Evolutionary conservation across 2,113 vertebrate genomes (phyloP).

Genomic region (Pachypanchax playfairii): DNA sequence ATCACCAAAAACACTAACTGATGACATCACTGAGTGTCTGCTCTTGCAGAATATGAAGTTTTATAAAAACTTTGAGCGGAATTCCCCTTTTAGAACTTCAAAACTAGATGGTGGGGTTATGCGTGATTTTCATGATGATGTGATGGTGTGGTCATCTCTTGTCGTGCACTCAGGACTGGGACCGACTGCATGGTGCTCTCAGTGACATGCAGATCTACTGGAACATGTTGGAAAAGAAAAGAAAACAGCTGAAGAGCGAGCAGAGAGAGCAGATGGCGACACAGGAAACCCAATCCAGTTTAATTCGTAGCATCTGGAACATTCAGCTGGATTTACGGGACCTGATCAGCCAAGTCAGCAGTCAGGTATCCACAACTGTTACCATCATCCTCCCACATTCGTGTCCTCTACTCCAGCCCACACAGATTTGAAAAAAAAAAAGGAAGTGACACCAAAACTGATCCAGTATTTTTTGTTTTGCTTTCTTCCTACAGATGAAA

Average conservation of each 20-base stretch:
- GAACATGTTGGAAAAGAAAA: slow-evolving; percentile 70
- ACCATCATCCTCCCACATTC: background rate
- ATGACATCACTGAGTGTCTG: slow-evolving; percentile 5
- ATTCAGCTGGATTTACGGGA: slow-evolving; percentile 77
- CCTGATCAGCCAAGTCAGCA: slow-evolving; percentile 72
- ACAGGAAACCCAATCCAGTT: background rate
- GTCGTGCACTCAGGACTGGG: slow-evolving; percentile 61
- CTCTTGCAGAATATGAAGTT: slow-evolving; percentile 29
- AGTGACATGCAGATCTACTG: slow-evolving; percentile 64
- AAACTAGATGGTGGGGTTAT: background rate
- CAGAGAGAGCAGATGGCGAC: slow-evolving; percentile 11
- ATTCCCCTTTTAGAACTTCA: slow-evolving; percentile 41
- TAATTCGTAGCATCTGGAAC: slow-evolving; percentile 60
- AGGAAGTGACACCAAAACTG: slow-evolving; percentile 33
- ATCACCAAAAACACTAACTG: too few species aligned
- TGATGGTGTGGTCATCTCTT: slow-evolving; percentile 16
- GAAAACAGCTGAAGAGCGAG: slow-evolving; percentile 59
- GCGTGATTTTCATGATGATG: slow-evolving; percentile 16
- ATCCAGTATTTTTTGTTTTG: slow-evolving; percentile 13
- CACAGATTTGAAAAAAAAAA: background rate
- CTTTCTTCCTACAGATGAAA: slow-evolving; percentile 58
- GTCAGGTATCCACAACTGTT: slow-evolving; percentile 62
- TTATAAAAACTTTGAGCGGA: slow-evolving; percentile 33
- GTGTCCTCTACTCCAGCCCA: background rate
- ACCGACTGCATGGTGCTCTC: slow-evolving; percentile 63